Evolutionary conservation across 2,888 invertebrate species (phyloP).

Genomic region (Harpalus rubripes): DNA sequence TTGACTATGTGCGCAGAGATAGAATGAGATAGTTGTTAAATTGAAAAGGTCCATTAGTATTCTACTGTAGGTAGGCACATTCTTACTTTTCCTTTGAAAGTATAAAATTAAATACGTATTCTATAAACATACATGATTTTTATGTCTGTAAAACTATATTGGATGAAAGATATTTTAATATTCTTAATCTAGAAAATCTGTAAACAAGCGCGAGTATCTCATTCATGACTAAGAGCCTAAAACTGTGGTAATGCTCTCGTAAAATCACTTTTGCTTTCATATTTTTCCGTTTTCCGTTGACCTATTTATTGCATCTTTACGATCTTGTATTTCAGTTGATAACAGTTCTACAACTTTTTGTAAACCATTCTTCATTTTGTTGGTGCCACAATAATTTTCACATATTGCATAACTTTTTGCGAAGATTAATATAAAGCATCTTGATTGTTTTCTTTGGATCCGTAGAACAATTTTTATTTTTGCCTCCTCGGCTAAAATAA

Average conservation of each 20-base stretch:
- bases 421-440: conserved; percentile 24
- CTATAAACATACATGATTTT: too few relatives aligned
- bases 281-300: conserved; percentile 23
- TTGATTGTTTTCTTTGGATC: conserved; percentile 32
- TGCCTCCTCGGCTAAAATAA: not conserved
- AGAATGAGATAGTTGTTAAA: too few relatives aligned
- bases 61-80: too few relatives aligned
- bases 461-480: conserved; percentile 22
- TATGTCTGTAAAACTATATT: not conserved
- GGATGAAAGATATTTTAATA: conserved; percentile 19
- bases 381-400: conserved; percentile 6
- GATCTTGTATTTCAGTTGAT: not conserved
- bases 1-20: too few relatives aligned
- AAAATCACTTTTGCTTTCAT: conserved; percentile 22
- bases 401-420: conserved; percentile 23
- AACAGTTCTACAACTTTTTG: conserved; percentile 7
- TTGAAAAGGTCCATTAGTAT: too few relatives aligned
- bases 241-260: conserved; percentile 13
- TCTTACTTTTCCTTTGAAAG: too few relatives aligned
- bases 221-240: conserved; percentile 32
- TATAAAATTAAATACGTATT: too few relatives aligned
- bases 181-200: conserved; percentile 6
- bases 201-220: conserved; percentile 10
- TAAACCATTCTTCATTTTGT: conserved; percentile 2
- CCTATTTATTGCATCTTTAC: conserved; percentile 37